These are phyloP conservation scores for Gymnocephalus cernua DNA, from an alignment of 2,113 vertebrate species.

Conservation along the genomic window DNA sequence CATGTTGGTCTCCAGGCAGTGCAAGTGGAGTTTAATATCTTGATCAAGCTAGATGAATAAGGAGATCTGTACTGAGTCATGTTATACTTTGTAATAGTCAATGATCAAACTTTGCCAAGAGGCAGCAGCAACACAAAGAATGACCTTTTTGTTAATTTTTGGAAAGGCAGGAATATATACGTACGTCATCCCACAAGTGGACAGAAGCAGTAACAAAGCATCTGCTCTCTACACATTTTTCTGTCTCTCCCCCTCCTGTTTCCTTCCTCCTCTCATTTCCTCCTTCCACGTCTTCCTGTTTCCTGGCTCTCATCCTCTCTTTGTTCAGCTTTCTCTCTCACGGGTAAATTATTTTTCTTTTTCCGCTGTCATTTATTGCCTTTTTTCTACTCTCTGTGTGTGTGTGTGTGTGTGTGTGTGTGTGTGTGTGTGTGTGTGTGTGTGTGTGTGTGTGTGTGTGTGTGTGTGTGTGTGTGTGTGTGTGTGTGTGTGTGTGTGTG, in stretches of 20 bases:
- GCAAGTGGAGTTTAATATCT: background rate
- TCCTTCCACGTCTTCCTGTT: conserved; percentile 78
- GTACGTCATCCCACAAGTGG: conserved; percentile 49
- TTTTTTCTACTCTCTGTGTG: background rate
- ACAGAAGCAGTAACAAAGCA: conserved; percentile 61
- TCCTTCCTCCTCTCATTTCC: conserved; percentile 75
- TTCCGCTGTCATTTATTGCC: conserved; percentile 34
- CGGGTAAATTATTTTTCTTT: conserved; percentile 29
- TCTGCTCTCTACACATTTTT: conserved; percentile 63
- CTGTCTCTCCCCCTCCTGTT: conserved; percentile 39
- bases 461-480: background rate
- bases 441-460: background rate
- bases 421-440: conserved; percentile 4
- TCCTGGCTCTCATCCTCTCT: conserved; percentile 78
- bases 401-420: background rate
- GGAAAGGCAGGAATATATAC: conserved; percentile 30
- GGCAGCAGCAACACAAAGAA: conserved; percentile 39
- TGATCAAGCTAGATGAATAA: background rate
- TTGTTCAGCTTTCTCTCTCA: conserved; percentile 68
- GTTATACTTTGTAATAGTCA: background rate
- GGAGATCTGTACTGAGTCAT: conserved; percentile 17
- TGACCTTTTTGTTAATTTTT: conserved; percentile 37
- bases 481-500: background rate
- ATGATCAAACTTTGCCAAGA: conserved; percentile 17
- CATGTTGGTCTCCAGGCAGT: background rate